Base-by-base conservation (phyloP, 37 sponge, comb jelly and placozoan species). In the Diacarnus erythraeanus region DNA sequence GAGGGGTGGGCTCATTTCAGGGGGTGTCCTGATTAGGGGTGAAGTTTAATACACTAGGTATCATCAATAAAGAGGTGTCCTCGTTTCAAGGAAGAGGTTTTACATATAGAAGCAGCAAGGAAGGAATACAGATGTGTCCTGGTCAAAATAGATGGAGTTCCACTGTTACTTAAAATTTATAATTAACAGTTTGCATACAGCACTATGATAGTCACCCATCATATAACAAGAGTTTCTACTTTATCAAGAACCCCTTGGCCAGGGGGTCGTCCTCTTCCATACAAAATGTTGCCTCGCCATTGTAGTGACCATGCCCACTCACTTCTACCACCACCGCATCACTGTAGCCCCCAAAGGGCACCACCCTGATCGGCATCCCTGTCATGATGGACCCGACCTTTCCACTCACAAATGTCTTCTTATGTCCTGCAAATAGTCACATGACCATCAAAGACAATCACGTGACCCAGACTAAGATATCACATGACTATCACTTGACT, bases 271-370 rank as follows among this genome's bases (percentile, higher is more conserved):
- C 87, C 18, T 72, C 66, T 43, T 95, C 96, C 36, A 3, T 23
- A 71, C 81, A 86, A 75, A 85, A 96, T 29, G 58, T 74, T 39
- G 70, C 38, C 70, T 77, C 77, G 23, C 97, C 93, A 0, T 77
- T 84, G 60, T 96, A 96, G 77, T 84, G 47, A 12, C 76, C 97
- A 2, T 80, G 74, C 56, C 97, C 97, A n/a, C 81, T 42, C 36
- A 96, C 93, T 63, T 90, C 86, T 35, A 90, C 91, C 51, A 90
- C 72, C 39, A 96, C 89, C 2, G 85, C 91, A 39, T 54, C 59
- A 15, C 71, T 61, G 29, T 82, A 75, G 75, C 59, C 26, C 12
- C 80, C 91, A 71, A 69, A 67, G 31, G 36, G 18, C 40, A 71
- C 85, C 67, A 79, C 83, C 56, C 43, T 67, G 37, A 85, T 41